Base-by-base conservation (phyloP, 2,888 invertebrate genomes). In the Noctua fimbriata region DNA sequence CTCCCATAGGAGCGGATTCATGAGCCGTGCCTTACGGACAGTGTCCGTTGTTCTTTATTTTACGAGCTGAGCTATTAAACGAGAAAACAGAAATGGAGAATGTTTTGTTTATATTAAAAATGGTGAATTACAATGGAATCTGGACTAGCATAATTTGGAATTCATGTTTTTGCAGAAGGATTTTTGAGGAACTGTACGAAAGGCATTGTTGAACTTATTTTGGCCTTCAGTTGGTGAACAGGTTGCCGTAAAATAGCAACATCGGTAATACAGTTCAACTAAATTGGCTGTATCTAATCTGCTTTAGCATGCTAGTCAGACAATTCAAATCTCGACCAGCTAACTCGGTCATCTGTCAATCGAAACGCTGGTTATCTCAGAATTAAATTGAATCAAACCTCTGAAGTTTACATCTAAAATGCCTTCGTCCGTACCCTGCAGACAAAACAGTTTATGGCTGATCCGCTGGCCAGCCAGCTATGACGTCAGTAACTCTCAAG, bases 21-120 rank as follows among this genome's bases (percentile, higher is more conserved):
- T 83, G 87, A 89, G 79, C 82, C 85, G 89, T 81, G 78, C 82
- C 88, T 87, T 86, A 86, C 84, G 82, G 82, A 75, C 66, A 75
- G 84, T 83, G 83, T 83, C 82, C 86, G 87, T 83, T 79, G 47
- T 85, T 77, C 76, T 79, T 80, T 79, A 85, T 84, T 91, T 90
- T 89, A 91, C 73, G 81, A 82, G 76, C 73, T 67, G n/a, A 44
- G 80, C 88, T 85, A 87, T 90, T 88, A 87, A 89, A 88, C 69
- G 74, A 47, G 74, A 76, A 55, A 74, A 82, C 73, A 80, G 66
- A 69, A 82, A 52, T 36, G 41, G 63, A 67, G 36, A 44, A 32
- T 52, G 1, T 63, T 36, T 63, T 67, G 36, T 58, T 16, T 69
- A 73, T 58, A 78, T 49, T 63, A 36, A 69, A 78, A 55, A 36